phyloP scores from a whole-genome alignment of 1,140 invertebrate species.

The Psix sp. region DNA sequence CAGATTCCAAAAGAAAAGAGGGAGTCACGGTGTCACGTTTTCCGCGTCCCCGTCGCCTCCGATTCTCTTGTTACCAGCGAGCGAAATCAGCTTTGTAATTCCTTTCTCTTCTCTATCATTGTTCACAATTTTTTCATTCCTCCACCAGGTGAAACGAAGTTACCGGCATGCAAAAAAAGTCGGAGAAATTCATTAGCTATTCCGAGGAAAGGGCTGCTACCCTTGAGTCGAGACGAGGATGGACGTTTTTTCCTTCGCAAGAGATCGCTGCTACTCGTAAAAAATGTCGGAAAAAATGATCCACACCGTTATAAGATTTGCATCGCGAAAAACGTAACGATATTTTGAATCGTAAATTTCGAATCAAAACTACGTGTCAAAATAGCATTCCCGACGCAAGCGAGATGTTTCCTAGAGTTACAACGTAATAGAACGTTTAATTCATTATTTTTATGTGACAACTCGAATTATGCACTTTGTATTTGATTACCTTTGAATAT shows the following conservation, averaged over 20 bases:
- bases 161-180: slow-evolving; percentile 64
- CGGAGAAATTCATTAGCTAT: slow-evolving; percentile 59
- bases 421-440: too few relatives aligned
- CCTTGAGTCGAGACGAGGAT: slow-evolving; percentile 41
- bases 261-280: slow-evolving; percentile 24
- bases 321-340: slow-evolving; percentile 35
- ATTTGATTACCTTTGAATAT: too few relatives aligned
- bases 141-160: slow-evolving; percentile 68
- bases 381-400: too few relatives aligned
- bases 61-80: slow-evolving; percentile 60
- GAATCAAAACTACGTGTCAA: slow-evolving; percentile 22
- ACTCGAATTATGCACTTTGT: too few relatives aligned
- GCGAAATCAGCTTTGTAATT: slow-evolving; percentile 63
- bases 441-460: too few relatives aligned
- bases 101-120: slow-evolving; percentile 60
- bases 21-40: slow-evolving; percentile 60
- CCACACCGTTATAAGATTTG: slow-evolving; percentile 43
- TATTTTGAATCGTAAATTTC: slow-evolving; percentile 18
- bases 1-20: slow-evolving; percentile 52
- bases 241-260: slow-evolving; percentile 44
- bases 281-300: slow-evolving; percentile 15
- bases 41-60: slow-evolving; percentile 57
- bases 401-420: too few relatives aligned
- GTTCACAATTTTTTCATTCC: slow-evolving; percentile 63
- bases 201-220: slow-evolving; percentile 57